A percentile compares a stretch with the other conserved stretches of the same genome.
These are phyloP conservation scores for Notodonta dromedarius DNA, from an alignment of 2,888 invertebrate genomes.

Conservation along the genomic window DNA sequence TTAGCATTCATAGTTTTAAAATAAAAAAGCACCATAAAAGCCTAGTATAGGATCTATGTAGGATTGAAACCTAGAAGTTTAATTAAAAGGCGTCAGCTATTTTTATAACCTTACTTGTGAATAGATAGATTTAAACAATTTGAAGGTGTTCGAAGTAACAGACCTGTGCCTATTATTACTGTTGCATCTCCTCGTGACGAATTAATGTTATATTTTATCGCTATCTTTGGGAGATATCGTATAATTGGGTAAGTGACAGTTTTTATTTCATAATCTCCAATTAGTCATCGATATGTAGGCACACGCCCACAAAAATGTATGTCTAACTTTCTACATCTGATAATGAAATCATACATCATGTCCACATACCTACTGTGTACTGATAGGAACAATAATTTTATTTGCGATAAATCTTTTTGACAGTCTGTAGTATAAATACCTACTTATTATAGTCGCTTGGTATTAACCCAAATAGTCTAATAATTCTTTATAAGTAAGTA, in stretches of 20 bases:
- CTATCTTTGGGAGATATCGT: background rate
- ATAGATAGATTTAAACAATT: background rate
- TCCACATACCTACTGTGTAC: background rate
- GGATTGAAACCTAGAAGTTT: background rate
- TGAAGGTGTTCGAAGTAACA: background rate
- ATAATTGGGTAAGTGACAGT: conserved; percentile 2
- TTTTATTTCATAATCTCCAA: background rate
- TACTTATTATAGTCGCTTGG: too few species aligned
- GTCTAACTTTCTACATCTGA: conserved; percentile 3
- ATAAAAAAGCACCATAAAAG: background rate
- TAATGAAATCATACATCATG: conserved; percentile 3
- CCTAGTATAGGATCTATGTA: background rate
- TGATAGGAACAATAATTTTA: too few species aligned
- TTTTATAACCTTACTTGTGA: conserved; percentile 2
- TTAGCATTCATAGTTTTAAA: background rate
- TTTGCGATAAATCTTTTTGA: too few species aligned
- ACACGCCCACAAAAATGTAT: conserved; percentile 2
- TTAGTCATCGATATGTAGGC: conserved; percentile 5
- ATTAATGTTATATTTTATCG: background rate
- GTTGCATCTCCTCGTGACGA: background rate
- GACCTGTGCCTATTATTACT: background rate
- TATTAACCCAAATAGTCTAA: too few species aligned
- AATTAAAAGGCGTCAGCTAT: background rate
- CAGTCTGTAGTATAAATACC: too few species aligned
- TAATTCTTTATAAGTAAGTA: too few species aligned